Evolutionary conservation across 2,797 vertebrate genomes (phyloP), one percentile per base, ranked within the genome.

Genomic region (Gymnothorax reevesii): DNA sequence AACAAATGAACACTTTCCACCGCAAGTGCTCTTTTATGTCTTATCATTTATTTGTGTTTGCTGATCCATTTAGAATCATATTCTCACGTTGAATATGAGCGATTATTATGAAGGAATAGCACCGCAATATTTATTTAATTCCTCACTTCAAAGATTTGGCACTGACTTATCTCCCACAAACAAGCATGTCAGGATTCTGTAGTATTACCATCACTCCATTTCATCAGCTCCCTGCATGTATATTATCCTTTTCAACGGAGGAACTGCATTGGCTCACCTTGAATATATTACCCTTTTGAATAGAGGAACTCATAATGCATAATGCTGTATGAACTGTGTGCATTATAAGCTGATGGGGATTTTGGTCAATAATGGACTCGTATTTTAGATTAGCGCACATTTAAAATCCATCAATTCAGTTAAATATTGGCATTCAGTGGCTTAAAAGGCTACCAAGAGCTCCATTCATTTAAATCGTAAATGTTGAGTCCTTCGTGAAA

Each of bases 151-250:
- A 77, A n/a, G 73, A 49, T 77, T 13, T 17, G 52, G 33, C 13
- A 17, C 12, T 17, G 80, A 66, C 86, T 88, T 69, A 71, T 54
- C 85, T 87, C 57, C 71, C 49, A 52, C 86, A 87, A 82, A 20
- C 90, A 84, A 88, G 85, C 83, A 33, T 59, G 59, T 83, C 82
- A 64, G 88, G 42, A 52, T 89, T 90, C 87, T 83, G 87, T 89
- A 87, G 84, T 79, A 42, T 90, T 88, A 88, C 88, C 84, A 42
- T 85, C n/a, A 52, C 82, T 83, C 73, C 49, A 71, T 84, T 88
- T 90, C n/a, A 84, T 86, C 17, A 22, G 17, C 5, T 64, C 15
- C 2, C 62, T 4, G 4, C 57, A 59, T 1, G 57, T 42, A 59
- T 15, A 60, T 17, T 60, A 60, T 60, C 9, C 33, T 42, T 42